These are phyloP conservation scores for Drosophila lutescens DNA, from an alignment of 2,888 invertebrate genomes.

Conservation along the genomic window DNA sequence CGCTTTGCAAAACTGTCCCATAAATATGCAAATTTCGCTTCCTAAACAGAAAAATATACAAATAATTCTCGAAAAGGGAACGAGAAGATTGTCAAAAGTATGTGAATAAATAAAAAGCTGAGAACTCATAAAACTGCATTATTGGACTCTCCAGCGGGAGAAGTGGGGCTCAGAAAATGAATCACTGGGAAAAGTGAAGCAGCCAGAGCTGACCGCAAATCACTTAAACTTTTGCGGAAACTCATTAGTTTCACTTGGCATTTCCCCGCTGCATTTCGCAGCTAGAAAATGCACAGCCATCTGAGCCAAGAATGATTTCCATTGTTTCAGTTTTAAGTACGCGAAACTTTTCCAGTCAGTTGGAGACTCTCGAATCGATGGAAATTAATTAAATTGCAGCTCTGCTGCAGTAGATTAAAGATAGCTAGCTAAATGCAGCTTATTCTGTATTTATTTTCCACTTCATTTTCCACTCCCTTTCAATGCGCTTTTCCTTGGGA, in stretches of 20 bases:
- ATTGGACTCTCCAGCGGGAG: slow-evolving; percentile 31
- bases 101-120: slow-evolving; percentile 42
- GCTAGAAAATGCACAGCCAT: slow-evolving; percentile 14
- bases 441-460: slow-evolving; percentile 23
- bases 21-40: slow-evolving; percentile 74
- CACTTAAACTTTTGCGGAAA: slow-evolving; percentile 63
- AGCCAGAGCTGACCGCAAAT: slow-evolving; percentile 50
- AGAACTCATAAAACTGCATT: slow-evolving; percentile 64
- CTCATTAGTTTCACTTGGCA: slow-evolving; percentile 68
- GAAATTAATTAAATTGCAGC: slow-evolving; percentile 33
- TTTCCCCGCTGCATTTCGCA: slow-evolving; percentile 20
- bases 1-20: slow-evolving; percentile 65
- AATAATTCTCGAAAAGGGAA: slow-evolving; percentile 17
- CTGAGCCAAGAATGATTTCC: slow-evolving; percentile 24
- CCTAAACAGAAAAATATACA: slow-evolving; percentile 24
- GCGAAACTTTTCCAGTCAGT: slow-evolving; percentile 16
- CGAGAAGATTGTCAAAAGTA: slow-evolving; percentile 31
- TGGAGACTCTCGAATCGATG: slow-evolving; percentile 20
- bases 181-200: slow-evolving; percentile 10
- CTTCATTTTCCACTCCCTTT: slow-evolving; percentile 10
- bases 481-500: background rate
- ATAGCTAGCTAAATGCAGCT: slow-evolving; percentile 16
- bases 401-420: slow-evolving; percentile 18
- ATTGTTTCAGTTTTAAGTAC: slow-evolving; percentile 24
- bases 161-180: slow-evolving; percentile 7